Conservation (phyloP, 2,113 vertebrate species). For the Gulo gulo region DNA sequence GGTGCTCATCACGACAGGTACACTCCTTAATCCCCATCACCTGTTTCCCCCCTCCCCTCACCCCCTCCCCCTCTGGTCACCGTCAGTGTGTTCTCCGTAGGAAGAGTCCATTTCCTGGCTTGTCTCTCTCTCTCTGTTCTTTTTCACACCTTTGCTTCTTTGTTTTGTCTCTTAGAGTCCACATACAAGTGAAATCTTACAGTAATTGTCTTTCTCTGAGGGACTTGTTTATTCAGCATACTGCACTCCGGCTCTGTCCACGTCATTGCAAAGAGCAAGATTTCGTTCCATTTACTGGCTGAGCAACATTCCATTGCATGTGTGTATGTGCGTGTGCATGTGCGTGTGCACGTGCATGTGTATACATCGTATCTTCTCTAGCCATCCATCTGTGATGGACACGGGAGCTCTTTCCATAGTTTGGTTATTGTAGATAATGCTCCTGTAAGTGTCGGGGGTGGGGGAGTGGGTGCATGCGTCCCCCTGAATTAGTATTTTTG, state of each 20-base stretch:
- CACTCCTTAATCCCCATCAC: not conserved
- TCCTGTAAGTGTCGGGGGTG: not conserved
- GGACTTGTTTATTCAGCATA: not conserved
- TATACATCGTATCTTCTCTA: not conserved
- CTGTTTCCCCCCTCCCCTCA: not conserved
- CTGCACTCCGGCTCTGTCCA: not conserved
- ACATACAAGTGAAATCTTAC: not conserved
- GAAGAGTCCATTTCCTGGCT: not conserved
- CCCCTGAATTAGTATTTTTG: not conserved
- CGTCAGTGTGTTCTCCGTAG: not conserved
- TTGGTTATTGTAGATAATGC: not conserved
- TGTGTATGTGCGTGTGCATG: accelerated
- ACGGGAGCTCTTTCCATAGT: not conserved
- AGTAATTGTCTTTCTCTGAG: not conserved
- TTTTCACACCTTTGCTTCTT: not conserved
- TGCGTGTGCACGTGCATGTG: too few relatives aligned
- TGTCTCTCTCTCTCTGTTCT: not conserved
- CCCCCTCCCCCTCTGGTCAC: not conserved
- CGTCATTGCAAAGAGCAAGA: not conserved
- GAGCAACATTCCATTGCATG: not conserved
- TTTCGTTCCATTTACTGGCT: not conserved
- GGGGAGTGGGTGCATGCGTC: not conserved
- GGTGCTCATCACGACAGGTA: not conserved
- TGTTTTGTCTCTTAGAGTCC: not conserved
- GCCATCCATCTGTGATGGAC: not conserved